phyloP scores from a whole-genome alignment of 2,797 vertebrate genomes.

The Masticophis lateralis region DNA sequence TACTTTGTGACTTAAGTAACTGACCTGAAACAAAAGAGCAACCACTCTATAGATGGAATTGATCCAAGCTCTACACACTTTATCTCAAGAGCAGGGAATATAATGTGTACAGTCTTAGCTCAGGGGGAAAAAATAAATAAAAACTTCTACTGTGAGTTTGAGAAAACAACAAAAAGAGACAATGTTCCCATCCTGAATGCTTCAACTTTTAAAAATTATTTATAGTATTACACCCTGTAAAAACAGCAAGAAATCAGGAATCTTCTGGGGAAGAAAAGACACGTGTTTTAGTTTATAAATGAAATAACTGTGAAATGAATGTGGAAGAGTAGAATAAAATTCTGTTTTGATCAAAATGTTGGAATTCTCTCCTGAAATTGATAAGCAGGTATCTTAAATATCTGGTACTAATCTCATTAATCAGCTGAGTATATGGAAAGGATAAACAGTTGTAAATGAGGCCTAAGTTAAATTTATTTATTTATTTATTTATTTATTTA shows the following conservation, averaged over 20 bases:
- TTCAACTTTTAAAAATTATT: not conserved
- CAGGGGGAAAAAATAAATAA: not conserved
- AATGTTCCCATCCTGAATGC: not conserved
- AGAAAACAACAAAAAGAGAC: constrained; percentile 7
- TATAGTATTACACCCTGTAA: not conserved
- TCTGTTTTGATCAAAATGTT: not conserved
- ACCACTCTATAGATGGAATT: constrained; percentile 13
- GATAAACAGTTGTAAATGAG: not conserved
- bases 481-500: too few relatives aligned
- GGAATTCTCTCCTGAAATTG: not conserved
- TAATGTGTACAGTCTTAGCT: constrained; percentile 12
- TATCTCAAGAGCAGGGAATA: constrained; percentile 37
- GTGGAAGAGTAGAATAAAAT: not conserved
- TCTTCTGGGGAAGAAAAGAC: not conserved
- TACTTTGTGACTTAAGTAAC: constrained; percentile 46
- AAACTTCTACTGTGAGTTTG: not conserved
- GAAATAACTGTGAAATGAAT: not conserved
- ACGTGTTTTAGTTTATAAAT: not conserved
- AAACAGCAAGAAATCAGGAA: not conserved
- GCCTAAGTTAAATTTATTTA: not conserved
- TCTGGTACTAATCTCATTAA: not conserved
- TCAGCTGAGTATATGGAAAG: not conserved
- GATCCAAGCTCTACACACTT: constrained; percentile 42
- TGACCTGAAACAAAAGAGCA: constrained; percentile 45
- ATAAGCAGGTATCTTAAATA: not conserved